Evolutionary conservation across 1,140 invertebrate species (phyloP), one percentile per base, ranked within the genome.

Genomic region (Paracyclopina nana): DNA sequence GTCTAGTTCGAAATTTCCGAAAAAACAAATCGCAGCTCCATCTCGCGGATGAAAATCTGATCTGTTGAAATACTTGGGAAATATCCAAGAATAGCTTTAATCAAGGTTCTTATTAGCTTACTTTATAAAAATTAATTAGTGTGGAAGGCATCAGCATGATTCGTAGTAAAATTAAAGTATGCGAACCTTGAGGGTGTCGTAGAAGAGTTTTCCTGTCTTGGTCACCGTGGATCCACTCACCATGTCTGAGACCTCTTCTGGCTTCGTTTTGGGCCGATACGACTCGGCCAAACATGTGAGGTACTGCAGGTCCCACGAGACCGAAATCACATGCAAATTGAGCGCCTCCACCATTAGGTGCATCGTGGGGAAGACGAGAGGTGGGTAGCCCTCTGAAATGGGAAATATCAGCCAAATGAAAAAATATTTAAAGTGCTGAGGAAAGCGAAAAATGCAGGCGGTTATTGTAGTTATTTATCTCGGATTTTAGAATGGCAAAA

Each of bases 141-240:
- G 8, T 30, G 29, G n/a, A 30, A n/a, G n/a, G n/a, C n/a, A n/a
- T n/a, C n/a, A n/a, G n/a, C n/a, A n/a, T n/a, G n/a, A n/a, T n/a
- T n/a, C n/a, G n/a, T n/a, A n/a, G n/a, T n/a, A n/a, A n/a, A n/a
- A n/a, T n/a, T n/a, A n/a, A n/a, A n/a, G n/a, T n/a, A n/a, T n/a
- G n/a, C n/a, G n/a, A n/a, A 48, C 45, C 45, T 48, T 48, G 9
- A 48, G 6, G n/a, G 45, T 31, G 30, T 48, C 45, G 27, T 48
- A 27, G 25, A 48, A 27, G 27, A 25, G 27, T 48, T 27, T 22
- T 14, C 45, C 45, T 16, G 45, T 26, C 22, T 48, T 48, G 25
- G 45, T 28, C 16, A 48, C 27, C 16, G 28, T 12, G 3, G 45
- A 28, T n/a, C 45, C 45, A 48, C 45, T 26, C 12, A 26, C 28